These are phyloP conservation scores for Ruditapes philippinarum DNA, from an alignment of 1,140 invertebrate genomes.

Conservation along the genomic window DNA sequence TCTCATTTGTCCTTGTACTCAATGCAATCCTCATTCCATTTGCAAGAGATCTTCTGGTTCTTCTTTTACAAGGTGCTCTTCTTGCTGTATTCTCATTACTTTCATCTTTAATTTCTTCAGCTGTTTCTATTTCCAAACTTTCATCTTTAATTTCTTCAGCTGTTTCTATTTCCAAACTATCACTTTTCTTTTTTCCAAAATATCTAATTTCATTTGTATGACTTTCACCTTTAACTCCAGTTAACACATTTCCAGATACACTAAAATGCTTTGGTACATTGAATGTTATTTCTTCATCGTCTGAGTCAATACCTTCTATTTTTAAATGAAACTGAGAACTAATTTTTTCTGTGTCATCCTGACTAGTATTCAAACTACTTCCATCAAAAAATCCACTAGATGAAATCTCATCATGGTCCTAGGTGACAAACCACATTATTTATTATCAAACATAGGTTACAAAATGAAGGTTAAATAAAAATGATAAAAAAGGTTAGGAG, in stretches of 20 bases:
- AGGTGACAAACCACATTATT: background rate
- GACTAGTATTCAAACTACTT: background rate
- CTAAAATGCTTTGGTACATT: background rate
- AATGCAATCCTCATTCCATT: constrained; percentile 6
- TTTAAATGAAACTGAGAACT: background rate
- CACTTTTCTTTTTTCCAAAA: background rate
- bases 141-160: background rate
- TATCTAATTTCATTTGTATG: background rate
- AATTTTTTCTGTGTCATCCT: background rate
- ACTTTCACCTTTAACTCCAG: background rate
- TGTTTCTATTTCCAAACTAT: background rate
- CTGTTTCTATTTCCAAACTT: background rate
- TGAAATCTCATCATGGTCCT: background rate
- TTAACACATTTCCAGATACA: constrained; percentile 17
- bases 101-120: background rate
- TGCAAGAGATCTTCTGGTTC: background rate
- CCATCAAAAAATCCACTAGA: constrained; percentile 38
- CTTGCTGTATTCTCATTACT: background rate
- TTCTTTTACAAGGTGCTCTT: background rate
- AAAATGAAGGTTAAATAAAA: too few species aligned
- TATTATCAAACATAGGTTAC: too few species aligned
- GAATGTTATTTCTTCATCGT: background rate
- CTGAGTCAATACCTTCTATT: background rate
- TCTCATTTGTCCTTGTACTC: background rate
- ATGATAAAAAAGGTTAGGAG: too few species aligned